Evolutionary conservation across 2,888 invertebrate species (phyloP).

Genomic region (Drosophila pseudotalamancana): DNA sequence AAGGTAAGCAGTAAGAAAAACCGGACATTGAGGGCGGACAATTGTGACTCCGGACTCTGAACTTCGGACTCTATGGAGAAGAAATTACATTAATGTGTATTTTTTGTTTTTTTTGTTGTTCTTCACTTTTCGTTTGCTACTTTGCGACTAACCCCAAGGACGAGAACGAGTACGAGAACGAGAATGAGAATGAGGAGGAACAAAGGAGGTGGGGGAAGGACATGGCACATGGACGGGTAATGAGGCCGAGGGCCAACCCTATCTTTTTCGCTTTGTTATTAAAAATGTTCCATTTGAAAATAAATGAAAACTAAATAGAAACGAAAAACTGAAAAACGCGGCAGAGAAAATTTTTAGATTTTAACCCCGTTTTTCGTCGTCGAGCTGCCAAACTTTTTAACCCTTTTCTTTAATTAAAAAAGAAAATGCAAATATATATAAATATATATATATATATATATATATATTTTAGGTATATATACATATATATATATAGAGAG

Average conservation of each 20-base stretch:
- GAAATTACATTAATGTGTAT: conserved; percentile 69
- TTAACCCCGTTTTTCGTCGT: conserved; percentile 66
- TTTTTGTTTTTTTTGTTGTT: conserved; percentile 16
- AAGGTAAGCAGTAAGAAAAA: conserved; percentile 10
- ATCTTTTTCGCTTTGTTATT: conserved; percentile 65
- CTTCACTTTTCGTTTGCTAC: not conserved
- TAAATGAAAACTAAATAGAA: conserved; percentile 79
- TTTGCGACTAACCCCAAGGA: conserved; percentile 32
- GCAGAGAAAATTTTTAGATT: conserved; percentile 67
- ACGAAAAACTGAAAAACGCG: conserved; percentile 38
- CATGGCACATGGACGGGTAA: conserved; percentile 17
- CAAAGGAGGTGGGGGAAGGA: not conserved
- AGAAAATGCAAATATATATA: conserved; percentile 47
- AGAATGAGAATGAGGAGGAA: not conserved
- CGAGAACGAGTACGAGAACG: not conserved
- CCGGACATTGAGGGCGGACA: conserved; percentile 51
- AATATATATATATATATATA: conserved; percentile 11
- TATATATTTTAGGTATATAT: conserved; percentile 6
- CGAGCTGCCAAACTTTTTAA: conserved; percentile 68
- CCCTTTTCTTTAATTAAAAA: conserved; percentile 80
- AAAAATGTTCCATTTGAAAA: conserved; percentile 74
- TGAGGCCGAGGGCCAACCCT: conserved; percentile 59
- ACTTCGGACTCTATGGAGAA: conserved; percentile 11
- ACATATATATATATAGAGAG: conserved; percentile 13
- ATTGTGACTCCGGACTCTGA: conserved; percentile 13